phyloP scores from a whole-genome alignment of 2,888 invertebrate genomes.

The Apeira syringaria region DNA sequence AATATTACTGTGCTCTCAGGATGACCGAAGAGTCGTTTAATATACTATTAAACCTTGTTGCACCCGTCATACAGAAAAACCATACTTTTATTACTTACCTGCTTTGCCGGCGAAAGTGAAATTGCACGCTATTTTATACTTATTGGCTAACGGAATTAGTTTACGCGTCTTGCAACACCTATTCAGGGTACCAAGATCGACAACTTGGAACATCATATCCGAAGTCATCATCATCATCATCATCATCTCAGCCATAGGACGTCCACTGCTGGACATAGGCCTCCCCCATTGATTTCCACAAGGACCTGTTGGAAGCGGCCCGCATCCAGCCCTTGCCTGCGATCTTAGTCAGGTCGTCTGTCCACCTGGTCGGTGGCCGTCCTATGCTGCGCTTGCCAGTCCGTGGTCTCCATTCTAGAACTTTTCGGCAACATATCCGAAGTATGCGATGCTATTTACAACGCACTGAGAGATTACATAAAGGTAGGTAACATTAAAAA shows the following conservation, averaged over 20 bases:
- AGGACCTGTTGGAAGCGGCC: too few relatives aligned
- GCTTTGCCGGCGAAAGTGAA: neutral
- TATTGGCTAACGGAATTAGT: neutral
- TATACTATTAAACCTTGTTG: slow-evolving; percentile 10
- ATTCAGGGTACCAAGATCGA: neutral
- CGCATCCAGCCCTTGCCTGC: too few relatives aligned
- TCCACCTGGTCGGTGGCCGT: too few relatives aligned
- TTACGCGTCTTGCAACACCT: neutral
- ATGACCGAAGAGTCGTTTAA: slow-evolving; percentile 23
- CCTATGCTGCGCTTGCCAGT: too few relatives aligned
- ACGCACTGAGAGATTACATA: neutral
- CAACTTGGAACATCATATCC: neutral
- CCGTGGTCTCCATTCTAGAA: too few relatives aligned
- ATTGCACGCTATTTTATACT: neutral
- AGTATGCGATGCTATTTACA: neutral
- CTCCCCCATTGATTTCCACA: too few relatives aligned
- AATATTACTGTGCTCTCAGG: slow-evolving; percentile 27
- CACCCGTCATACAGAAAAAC: neutral
- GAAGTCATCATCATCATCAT: too few relatives aligned
- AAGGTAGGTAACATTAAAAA: neutral
- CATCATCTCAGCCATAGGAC: too few relatives aligned
- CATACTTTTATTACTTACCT: neutral
- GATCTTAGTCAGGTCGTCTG: too few relatives aligned
- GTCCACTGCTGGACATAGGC: too few relatives aligned
- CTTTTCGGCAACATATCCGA: neutral